These are phyloP conservation scores for Leptodactylus fallax DNA, from an alignment of 2,797 vertebrate species.

Conservation along the genomic window DNA sequence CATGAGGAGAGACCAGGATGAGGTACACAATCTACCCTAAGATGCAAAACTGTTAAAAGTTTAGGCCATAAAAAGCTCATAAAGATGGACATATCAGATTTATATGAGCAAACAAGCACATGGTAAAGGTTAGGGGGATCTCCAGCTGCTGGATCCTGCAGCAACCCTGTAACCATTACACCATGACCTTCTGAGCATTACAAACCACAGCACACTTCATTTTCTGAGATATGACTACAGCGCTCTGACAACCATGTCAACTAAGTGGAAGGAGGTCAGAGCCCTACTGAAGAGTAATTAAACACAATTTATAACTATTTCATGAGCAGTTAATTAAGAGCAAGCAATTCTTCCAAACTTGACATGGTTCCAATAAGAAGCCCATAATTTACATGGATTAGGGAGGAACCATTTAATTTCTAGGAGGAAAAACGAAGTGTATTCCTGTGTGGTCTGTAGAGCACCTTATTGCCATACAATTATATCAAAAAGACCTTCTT, in stretches of 20 bases:
- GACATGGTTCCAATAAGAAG: conserved; percentile 27
- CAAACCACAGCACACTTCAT: conserved; percentile 34
- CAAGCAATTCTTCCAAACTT: conserved; percentile 23
- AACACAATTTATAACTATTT: conserved; percentile 43
- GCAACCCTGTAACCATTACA: conserved; percentile 7
- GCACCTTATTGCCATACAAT: background rate
- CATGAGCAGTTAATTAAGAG: conserved; percentile 52
- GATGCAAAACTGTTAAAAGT: background rate
- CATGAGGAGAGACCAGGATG: background rate
- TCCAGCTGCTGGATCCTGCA: background rate
- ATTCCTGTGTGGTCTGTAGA: conserved; percentile 1
- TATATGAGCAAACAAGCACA: background rate
- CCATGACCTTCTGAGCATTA: conserved; percentile 15
- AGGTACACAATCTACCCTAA: background rate
- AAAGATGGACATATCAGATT: background rate
- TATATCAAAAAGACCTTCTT: background rate
- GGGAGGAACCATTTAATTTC: background rate
- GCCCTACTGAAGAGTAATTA: conserved; percentile 32
- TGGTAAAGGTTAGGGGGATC: conserved; percentile 3
- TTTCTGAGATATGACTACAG: background rate
- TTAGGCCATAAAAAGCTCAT: background rate
- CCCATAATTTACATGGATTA: conserved; percentile 43
- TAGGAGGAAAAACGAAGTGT: background rate
- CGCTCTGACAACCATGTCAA: conserved; percentile 22
- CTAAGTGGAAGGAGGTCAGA: conserved; percentile 39